phyloP scores from a whole-genome alignment of 1,140 invertebrate species.

The Frieseomelitta varia region DNA sequence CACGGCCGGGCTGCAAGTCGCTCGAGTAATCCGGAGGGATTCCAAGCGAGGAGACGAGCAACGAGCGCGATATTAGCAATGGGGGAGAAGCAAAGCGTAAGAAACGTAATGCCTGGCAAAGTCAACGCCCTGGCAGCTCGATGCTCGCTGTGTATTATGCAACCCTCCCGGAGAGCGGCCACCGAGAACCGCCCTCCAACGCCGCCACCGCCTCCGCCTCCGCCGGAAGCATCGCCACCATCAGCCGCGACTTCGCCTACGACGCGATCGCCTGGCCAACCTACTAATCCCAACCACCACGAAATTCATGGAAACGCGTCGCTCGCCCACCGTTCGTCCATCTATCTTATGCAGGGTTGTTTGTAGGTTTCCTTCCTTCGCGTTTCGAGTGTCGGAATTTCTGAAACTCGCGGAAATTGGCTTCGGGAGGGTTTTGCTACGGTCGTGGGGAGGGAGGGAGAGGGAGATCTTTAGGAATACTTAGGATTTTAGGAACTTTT shows the following conservation, averaged over 20 bases:
- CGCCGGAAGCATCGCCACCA: constrained; percentile 47
- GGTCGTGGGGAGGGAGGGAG: no score
- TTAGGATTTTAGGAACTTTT: background rate
- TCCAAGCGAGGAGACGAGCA: constrained; percentile 14
- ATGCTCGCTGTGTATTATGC: constrained; percentile 78
- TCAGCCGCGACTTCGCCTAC: constrained; percentile 36
- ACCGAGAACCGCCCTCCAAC: constrained; percentile 62
- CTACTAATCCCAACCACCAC: constrained; percentile 41
- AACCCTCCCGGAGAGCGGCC: constrained; percentile 73
- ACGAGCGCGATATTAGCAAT: constrained; percentile 40
- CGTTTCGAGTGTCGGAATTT: background rate
- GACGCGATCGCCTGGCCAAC: constrained; percentile 50
- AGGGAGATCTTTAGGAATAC: background rate
- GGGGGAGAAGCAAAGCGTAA: constrained; percentile 57
- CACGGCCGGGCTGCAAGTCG: background rate
- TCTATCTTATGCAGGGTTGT: background rate
- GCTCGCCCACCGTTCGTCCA: background rate
- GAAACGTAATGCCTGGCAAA: constrained; percentile 70
- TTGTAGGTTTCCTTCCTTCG: background rate
- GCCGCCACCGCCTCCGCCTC: constrained; percentile 54
- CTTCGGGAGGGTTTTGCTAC: no score
- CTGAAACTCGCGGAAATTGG: background rate
- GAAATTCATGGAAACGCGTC: constrained; percentile 31
- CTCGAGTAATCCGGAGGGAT: constrained; percentile 20
- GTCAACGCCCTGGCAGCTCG: constrained; percentile 78